Evolutionary conservation across 1,140 invertebrate genomes (phyloP), one percentile per base, ranked within the genome.

Genomic region (Anastrepha obliqua): DNA sequence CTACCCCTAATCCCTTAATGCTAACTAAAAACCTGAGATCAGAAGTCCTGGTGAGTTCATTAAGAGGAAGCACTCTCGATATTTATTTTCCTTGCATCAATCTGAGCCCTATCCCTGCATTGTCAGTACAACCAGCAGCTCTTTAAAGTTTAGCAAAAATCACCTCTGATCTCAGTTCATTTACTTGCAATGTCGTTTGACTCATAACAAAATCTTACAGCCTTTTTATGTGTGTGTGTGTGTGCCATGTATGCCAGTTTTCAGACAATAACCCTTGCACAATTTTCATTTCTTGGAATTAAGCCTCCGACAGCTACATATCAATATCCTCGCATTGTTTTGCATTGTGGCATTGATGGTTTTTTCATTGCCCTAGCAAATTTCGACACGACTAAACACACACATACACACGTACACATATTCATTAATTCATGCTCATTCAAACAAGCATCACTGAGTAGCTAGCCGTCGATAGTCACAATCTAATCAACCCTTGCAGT

Each of bases 281-380:
- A 51, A 9, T 81, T 55, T 81, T 55, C 51, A 81, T 81, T 81
- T 58, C 74, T 81, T 81, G 74, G 74, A 58, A 81, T 55, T 81
- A 55, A 81, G 51, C 17, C 8, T n/a, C 2, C 47, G 74, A 58
- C 44, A 42, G 74, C 74, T 47, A 55, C 47, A 81, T 81, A 81
- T 81, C 74, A 81, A 81, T 81, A 81, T 81, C 74, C 74, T 81
- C 55, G 47, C 74, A 58, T 81, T 81, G 74, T 81, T 81, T 51
- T 20, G 20, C 47, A 81, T 81, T 81, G 47, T 55, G 74, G 47
- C 47, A 81, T 74, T 47, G 70, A 51, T n/a, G 70, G 8, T 47
- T 47, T 47, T 17, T 47, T 74, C 70, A 74, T 51, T 17, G 70
- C 67, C 39, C 39, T 74, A 17, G 11, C 67, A 74, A 47, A 74